Evolutionary conservation across 2,113 vertebrate species (phyloP), one percentile per base, ranked within the genome.

Genomic region (Pelvicachromis taeniatus): DNA sequence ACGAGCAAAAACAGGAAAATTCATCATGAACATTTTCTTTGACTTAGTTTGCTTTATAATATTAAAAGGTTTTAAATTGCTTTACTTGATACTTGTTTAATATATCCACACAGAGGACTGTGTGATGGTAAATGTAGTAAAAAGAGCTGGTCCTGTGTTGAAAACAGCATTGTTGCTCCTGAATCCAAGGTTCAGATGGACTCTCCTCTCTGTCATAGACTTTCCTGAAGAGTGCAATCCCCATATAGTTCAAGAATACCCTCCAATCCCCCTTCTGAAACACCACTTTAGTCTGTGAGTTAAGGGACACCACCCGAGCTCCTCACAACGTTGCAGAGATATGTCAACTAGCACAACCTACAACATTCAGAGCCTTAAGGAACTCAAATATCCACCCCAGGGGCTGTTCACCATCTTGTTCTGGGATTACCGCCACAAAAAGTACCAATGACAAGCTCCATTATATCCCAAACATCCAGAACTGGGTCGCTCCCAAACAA

Each of bases 31-130:
- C 33, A 33, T 7, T 33, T 33, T 33, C 7, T 31, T 31, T 31
- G 31, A 31, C 31, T n/a, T 19, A 17, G 17, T 16, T 16, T 48
- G 45, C 13, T 48, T 2, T 14, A 45, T 5, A 40, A 40, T n/a
- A 17, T 7, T 4, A 3, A 31, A 82, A 14, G 2, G 8, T 8
- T 7, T 56, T 4, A n/a, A 13, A 11, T 17, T 13, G 31, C 19
- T 23, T 8, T 9, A 17, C 29, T 19, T 8, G 3, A n/a, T 52
- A 19, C 50, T 52, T 7, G 7, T n/a, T 52, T 9, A 53, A 53
- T n/a, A 2, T 53, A n/a, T 78, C 3, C 31, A 85, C 90, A 94
- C 94, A 19, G 9, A 92, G 50, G 54, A 94, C 86, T 0, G 0
- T 2, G 13, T 94, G 94, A 31, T 31, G 1, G 0, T 1, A 42